Evolutionary conservation across 2,113 vertebrate genomes (phyloP), one percentile per base, ranked within the genome.

Genomic region (Elgaria multicarinata): DNA sequence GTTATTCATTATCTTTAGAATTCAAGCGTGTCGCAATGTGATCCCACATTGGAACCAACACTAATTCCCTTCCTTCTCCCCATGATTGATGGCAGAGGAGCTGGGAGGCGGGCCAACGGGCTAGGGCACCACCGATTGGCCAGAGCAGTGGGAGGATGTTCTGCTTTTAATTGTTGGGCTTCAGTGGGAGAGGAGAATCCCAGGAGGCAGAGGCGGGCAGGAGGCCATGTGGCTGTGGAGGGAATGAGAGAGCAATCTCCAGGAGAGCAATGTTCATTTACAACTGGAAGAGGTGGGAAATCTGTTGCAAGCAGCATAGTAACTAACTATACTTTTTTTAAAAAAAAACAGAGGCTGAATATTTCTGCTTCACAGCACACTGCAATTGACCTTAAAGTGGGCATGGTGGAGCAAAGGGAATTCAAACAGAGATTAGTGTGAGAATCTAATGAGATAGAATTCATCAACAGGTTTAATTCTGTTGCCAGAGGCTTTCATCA

Each of bases 1-100:
- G 50, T 90, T 91, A 24, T 91, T 92, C 91, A 79, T 88, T 91
- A 83, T 44, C 90, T 66, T 3, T 83, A 76, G 89, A 83, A 92
- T 91, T 91, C 90, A 90, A 92, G 91, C 53, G 58, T 77, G 7
- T 81, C 36, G 39, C 42, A 89, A 83, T 76, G 75, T 83, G 80
- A 83, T 83, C 39, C 42, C 31, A 20, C 26, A 20, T 24, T 22
- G 31, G 71, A 89, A 75, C 80, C 39, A 75, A 36, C 44, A 75
- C 53, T 28, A 76, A 83, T 83, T 76, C 55, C 55, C 80, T 87
- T 78, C 86, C 33, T 79, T 79, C 82, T 46, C 22, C 6, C 31
- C 13, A 3, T 89, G 80, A 83, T 50, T 83, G 71, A 83, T 71
- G 44, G 33, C 36, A 13, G 22, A 26, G 64, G 66, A 50, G 10